phyloP scores from a whole-genome alignment of 2,888 invertebrate genomes.

The Drosophila villosipedis region DNA sequence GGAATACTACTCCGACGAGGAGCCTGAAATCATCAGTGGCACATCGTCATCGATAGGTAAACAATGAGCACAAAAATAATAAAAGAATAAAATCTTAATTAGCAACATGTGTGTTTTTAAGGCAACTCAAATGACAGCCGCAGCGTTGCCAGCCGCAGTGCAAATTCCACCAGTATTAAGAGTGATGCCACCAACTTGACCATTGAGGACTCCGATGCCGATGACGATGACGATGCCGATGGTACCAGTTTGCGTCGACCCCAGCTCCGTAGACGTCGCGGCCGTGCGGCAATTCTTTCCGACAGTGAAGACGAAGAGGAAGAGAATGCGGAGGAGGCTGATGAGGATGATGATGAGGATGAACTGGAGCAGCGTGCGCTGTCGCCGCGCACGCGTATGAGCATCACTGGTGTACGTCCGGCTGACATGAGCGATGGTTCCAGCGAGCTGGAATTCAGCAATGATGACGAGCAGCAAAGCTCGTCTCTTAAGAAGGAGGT shows the following conservation, averaged over 20 bases:
- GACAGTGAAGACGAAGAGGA: conserved; percentile 74
- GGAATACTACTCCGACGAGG: conserved; percentile 39
- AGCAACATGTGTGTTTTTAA: conserved; percentile 8
- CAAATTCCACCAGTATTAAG: neutral
- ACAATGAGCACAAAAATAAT: neutral
- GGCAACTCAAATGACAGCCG: conserved; percentile 39
- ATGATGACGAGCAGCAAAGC: conserved; percentile 48
- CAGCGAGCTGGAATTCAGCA: conserved; percentile 81
- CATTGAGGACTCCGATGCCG: conserved; percentile 48
- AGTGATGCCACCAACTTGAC: conserved; percentile 39
- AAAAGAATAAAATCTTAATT: too few relatives aligned
- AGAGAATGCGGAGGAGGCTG: too few relatives aligned
- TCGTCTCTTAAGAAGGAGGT: conserved; percentile 4
- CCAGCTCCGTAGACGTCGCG: conserved; percentile 1
- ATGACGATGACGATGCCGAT: conserved; percentile 13
- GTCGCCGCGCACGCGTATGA: conserved; percentile 84
- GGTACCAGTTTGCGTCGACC: conserved; percentile 9
- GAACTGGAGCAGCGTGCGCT: conserved; percentile 72
- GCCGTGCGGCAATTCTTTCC: conserved; percentile 39
- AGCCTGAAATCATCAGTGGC: conserved; percentile 24
- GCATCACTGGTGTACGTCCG: conserved; percentile 83
- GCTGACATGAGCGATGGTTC: conserved; percentile 73
- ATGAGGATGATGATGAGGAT: conserved; percentile 58
- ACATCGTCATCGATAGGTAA: conserved; percentile 49
- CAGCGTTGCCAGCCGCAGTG: neutral